phyloP scores from a whole-genome alignment of 2,113 vertebrate species.

The Micronycteris hirsuta region DNA sequence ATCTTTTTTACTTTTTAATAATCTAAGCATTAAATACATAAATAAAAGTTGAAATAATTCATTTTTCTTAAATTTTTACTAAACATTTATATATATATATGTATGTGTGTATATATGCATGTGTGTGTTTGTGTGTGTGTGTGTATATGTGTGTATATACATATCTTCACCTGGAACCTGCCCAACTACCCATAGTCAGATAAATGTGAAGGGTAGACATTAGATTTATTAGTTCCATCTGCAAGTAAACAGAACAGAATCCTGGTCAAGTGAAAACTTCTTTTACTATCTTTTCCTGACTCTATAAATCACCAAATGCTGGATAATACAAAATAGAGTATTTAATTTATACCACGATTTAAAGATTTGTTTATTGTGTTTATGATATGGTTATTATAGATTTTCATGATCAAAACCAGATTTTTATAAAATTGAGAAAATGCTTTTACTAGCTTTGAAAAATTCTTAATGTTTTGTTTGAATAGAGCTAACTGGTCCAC shows the following conservation, averaged over 20 bases:
- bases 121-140: too few species aligned
- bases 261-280: background rate
- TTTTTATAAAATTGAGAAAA: background rate
- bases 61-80: constrained; percentile 24
- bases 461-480: constrained; percentile 21
- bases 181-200: background rate
- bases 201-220: background rate
- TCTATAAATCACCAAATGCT: background rate
- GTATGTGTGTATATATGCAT: background rate
- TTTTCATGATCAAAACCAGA: background rate
- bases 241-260: background rate
- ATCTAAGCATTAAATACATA: background rate
- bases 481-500: background rate
- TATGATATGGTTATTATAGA: background rate
- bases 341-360: background rate
- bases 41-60: background rate
- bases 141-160: too few species aligned
- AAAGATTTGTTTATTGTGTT: background rate
- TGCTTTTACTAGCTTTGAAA: constrained; percentile 1
- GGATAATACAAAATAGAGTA: background rate
- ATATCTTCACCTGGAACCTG: background rate
- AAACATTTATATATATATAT: background rate
- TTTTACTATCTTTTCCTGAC: background rate
- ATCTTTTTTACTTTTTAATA: background rate
- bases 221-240: background rate